Evolutionary conservation across 2,113 vertebrate genomes (phyloP).

Genomic region (Pardalotus punctatus): DNA sequence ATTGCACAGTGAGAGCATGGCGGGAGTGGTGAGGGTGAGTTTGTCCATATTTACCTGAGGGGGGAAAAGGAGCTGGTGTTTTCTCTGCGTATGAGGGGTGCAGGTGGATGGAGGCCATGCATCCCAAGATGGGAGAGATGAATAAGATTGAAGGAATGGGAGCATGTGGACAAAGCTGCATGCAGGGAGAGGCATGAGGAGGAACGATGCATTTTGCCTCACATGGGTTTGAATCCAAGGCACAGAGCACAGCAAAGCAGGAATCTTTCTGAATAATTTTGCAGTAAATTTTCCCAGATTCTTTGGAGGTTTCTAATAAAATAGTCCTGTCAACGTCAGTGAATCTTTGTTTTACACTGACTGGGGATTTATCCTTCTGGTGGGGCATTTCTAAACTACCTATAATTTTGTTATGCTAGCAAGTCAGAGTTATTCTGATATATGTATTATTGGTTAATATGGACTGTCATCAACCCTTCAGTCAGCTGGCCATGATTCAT

Average conservation of each 20-base stretch:
- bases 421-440: conserved; percentile 28
- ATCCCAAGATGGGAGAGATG: not conserved
- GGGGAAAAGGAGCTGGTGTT: not conserved
- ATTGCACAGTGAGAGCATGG: not conserved
- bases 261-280: not conserved
- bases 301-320: conserved; percentile 46
- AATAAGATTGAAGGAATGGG: accelerated
- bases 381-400: conserved; percentile 22
- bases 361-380: conserved; percentile 35
- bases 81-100: accelerated
- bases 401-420: conserved; percentile 47
- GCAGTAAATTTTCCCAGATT: not conserved
- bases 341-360: conserved; percentile 30
- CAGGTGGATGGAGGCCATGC: accelerated
- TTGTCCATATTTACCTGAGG: accelerated
- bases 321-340: conserved; percentile 12
- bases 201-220: accelerated
- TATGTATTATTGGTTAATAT: conserved; percentile 56
- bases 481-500: conserved; percentile 59
- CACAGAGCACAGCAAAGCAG: not conserved
- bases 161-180: accelerated
- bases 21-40: accelerated
- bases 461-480: conserved; percentile 64
- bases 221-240: not conserved
- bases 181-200: not conserved